Base-by-base conservation (phyloP, 2,113 vertebrate species). In the Callipepla squamata region DNA sequence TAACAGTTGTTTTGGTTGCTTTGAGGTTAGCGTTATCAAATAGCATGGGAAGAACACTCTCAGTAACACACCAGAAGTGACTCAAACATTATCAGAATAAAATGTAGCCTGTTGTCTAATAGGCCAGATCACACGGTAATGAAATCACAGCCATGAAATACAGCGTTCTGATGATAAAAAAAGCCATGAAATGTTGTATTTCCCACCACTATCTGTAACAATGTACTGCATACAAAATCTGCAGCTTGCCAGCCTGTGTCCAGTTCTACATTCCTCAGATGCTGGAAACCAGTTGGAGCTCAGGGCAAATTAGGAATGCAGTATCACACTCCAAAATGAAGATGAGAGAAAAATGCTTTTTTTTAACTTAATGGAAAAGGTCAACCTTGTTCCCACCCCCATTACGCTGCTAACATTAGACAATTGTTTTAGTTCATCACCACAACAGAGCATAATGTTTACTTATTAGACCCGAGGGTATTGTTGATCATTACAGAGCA, bases 401-500 rank as follows among this genome's bases (percentile, higher is more conserved):
- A 67, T 80, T 53, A 58, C 75, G 69, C 66, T 78, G 81, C 92
- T 93, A 93, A 85, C 84, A 86, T 94, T 92, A 94, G 92, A 96
- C 94, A 96, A 94, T 95, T 96, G 93, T 92, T 96, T 96, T 87
- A 92, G 87, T 92, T 95, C 94, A 90, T 96, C 92, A 90, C 96
- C 96, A 97, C 94, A 96, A 91, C 92, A 96, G 84, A 97, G 87
- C 80, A 78, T 85, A 86, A 96, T 94, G 91, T 93, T 97, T 97
- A 89, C 94, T 96, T 96, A 96, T 93, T 96, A 96, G 93, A 96
- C 95, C 94, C 78, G 38, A 96, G 94, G 93, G 93, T 90, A 95
- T 95, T 85, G 89, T 89, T 92, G 95, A 96, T 96, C 93, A 89
- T 96, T 95, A 90, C 93, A 92, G 94, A 97, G 80, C 89, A 93